Evolutionary conservation across 2,797 vertebrate genomes (phyloP), one percentile per base, ranked within the genome.

Genomic region (Pelobates cultripes): DNA sequence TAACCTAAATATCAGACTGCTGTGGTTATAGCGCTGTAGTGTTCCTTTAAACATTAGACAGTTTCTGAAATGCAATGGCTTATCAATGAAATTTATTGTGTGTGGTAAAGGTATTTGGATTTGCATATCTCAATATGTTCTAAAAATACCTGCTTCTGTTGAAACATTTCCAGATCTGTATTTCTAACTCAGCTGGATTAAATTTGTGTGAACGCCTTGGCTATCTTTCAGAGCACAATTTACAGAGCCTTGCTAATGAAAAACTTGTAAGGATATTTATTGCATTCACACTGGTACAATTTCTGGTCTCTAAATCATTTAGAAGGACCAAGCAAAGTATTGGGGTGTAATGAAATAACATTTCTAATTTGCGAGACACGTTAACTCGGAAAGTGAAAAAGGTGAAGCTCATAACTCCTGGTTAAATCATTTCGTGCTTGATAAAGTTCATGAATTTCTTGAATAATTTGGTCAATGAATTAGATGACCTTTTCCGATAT

Each of bases 321-420:
- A 14, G 57, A n/a, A 17, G 57, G 5, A 61, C 5, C 15, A 61
- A 5, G 57, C 3, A 61, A 61, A 45, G 47, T 45, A 71, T 51
- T 73, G 28, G 28, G 55, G 41, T 43, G 41, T 55, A 28, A 64
- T 45, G 44, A 47, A 75, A 64, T 64, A 66, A 40, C 43, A 61
- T 75, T 45, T 75, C 43, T 43, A 64, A 70, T 78, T 70, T 78
- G 7, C 42, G 43, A 2, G 14, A 44, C 15, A 44, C 6, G 10
- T 55, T 70, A 47, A 57, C 43, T n/a, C 12, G 6, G 28, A 79
- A 72, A 45, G 55, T 28, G 45, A 53, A 51, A 77, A 79, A 79
- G 77, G 68, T 72, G 43, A 79, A 71, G 43, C 40, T 8, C 68
- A 79, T 79, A 63, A 71, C 17, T 42, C 45, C 28, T 71, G 55